These are phyloP conservation scores for Troglohyphantes excavatus DNA, from an alignment of 2,888 invertebrate genomes.

Conservation along the genomic window DNA sequence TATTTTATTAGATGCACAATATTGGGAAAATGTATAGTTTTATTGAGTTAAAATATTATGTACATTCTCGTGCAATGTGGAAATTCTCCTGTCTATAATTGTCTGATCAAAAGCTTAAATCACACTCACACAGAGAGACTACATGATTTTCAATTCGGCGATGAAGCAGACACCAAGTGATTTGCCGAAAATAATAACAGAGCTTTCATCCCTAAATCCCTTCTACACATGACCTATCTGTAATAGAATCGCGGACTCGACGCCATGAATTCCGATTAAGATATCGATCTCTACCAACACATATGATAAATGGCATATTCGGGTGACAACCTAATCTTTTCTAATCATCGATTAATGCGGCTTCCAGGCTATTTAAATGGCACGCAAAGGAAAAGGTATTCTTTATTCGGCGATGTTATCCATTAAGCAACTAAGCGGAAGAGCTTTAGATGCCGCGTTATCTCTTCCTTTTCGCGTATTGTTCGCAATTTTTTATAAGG, in stretches of 20 bases:
- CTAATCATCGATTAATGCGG: constrained; percentile 51
- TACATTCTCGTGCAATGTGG: too few species aligned
- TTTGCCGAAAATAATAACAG: background rate
- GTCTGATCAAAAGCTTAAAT: too few species aligned
- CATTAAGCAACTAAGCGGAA: background rate
- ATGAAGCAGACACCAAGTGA: background rate
- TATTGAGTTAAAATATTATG: too few species aligned
- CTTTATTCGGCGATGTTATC: background rate
- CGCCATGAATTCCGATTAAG: constrained; percentile 33
- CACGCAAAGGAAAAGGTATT: constrained; percentile 6
- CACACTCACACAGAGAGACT: too few species aligned
- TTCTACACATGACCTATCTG: background rate
- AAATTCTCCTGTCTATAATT: too few species aligned
- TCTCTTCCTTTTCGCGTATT: too few species aligned
- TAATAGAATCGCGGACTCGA: constrained; percentile 17
- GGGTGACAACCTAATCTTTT: constrained; percentile 43
- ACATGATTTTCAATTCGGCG: too few species aligned
- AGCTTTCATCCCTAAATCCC: background rate
- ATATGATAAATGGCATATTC: constrained; percentile 25
- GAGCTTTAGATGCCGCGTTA: background rate
- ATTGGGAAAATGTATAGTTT: too few species aligned
- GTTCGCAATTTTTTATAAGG: too few species aligned
- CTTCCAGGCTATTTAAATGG: constrained; percentile 26
- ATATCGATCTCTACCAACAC: constrained; percentile 37
- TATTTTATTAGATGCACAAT: too few species aligned